Base-by-base conservation (phyloP, 2,888 invertebrate genomes). In the Clepsis dumicolana region DNA sequence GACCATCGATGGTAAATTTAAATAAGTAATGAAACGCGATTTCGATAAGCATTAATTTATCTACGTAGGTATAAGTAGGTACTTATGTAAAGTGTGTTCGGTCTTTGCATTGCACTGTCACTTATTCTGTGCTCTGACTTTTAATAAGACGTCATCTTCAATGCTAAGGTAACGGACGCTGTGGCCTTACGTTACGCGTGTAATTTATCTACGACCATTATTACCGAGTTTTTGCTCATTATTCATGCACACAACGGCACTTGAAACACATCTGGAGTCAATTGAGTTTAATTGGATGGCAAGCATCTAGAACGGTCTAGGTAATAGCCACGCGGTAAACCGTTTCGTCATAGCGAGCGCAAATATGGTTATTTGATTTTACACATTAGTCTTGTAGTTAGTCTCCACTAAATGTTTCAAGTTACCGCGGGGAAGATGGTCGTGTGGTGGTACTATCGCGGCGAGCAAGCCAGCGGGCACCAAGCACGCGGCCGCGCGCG, bases 311-410 rank as follows among this genome's bases (percentile, higher is more conserved):
- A 62, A 35, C 27, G 32, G 44, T 59, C 29, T 65, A 65, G 41
- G 44, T 53, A 52, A 53, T 27, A 44, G 16, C 44, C 60, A 60
- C 29, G 44, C 50, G 35, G 64, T 24, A 27, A 32, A 57, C 27
- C 25, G 68, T 50, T 63, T 63, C 41, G 53, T 52, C 67, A 67
- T 57, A 24, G 54, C 41, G 67, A 21, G 24, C 32, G 25, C 64
- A 79, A 73, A 77, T 71, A 73, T 75, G 75, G 78, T 75, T 81
- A 80, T 90, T 83, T 83, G 84, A 86, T 84, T 88, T 90, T 82
- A 90, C 87, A 89, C 84, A 85, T 86, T 86, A 83, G 82, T 83
- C 79, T 82, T 83, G 80, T 81, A 87, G 77, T 90, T 86, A 87
- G 84, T 89, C 84, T 82, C 89, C 89, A 87, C 87, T 86, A 88